Evolutionary conservation across 2,888 invertebrate species (phyloP).

Genomic region (Chrysomela aeneicollis): DNA sequence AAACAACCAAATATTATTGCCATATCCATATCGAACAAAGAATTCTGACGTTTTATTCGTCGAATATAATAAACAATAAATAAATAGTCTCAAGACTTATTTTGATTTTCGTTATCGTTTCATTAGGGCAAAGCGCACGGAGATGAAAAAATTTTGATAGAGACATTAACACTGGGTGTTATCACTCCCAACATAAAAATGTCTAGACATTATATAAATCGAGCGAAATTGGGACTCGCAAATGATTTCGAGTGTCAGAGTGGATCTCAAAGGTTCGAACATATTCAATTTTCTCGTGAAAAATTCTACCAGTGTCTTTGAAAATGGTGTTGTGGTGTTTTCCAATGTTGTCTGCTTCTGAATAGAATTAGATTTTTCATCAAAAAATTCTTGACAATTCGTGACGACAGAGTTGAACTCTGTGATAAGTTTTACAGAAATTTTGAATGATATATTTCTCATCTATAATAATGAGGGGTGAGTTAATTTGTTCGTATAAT

Average conservation of each 20-base stretch:
- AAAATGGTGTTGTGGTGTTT: background rate
- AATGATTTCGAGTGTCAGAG: background rate
- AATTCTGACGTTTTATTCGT: no score
- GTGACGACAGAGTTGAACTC: background rate
- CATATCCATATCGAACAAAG: no score
- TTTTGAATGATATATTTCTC: slow-evolving; percentile 26
- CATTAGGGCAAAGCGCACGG: background rate
- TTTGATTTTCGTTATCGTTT: background rate
- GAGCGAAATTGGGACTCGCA: background rate
- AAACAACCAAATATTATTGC: no score
- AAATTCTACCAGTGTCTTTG: background rate
- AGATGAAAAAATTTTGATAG: background rate
- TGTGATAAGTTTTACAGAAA: background rate
- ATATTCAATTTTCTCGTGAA: background rate
- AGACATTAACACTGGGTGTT: background rate
- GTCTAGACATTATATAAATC: background rate
- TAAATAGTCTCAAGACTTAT: background rate
- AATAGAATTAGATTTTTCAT: no score
- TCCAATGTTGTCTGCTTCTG: background rate
- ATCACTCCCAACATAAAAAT: background rate
- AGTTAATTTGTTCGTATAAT: slow-evolving; percentile 15
- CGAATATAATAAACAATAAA: no score
- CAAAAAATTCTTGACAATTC: no score
- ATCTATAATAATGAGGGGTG: slow-evolving; percentile 37
- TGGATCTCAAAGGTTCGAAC: background rate